phyloP scores from a whole-genome alignment of 30 jellyfish, hydroid and myxozoan species.

The Calvadosia cruxmelitensis region DNA sequence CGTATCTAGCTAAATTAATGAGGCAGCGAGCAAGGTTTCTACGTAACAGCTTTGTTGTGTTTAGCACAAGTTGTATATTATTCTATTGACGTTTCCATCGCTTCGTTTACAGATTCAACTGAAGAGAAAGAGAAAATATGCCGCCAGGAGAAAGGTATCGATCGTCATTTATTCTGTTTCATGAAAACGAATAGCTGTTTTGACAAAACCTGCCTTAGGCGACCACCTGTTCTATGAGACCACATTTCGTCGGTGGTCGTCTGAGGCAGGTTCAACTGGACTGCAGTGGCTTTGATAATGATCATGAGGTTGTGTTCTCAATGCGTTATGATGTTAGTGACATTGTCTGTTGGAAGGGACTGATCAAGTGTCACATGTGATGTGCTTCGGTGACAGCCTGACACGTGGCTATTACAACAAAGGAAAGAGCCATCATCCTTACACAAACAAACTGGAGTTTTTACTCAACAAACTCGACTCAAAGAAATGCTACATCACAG shows the following conservation, averaged over 20 bases:
- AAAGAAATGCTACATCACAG: slow-evolving; percentile 67
- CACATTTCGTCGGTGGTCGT: too few relatives aligned
- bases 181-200: too few relatives aligned
- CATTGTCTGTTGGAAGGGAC: too few relatives aligned
- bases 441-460: slow-evolving; percentile 62
- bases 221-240: too few relatives aligned
- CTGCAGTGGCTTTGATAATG: background rate
- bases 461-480: slow-evolving; percentile 64
- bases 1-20: too few relatives aligned
- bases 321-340: background rate
- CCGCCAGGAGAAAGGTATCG: slow-evolving; percentile 66
- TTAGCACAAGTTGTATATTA: too few relatives aligned
- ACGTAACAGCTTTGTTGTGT: too few relatives aligned
- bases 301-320: background rate
- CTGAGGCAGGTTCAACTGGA: too few relatives aligned
- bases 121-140: slow-evolving; percentile 86
- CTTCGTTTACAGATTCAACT: slow-evolving; percentile 79
- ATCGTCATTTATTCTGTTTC: too few relatives aligned
- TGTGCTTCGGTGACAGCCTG: slow-evolving; percentile 91
- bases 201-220: too few relatives aligned
- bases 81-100: too few relatives aligned
- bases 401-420: slow-evolving; percentile 94
- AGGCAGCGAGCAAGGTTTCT: too few relatives aligned
- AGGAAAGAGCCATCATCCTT: slow-evolving; percentile 94
- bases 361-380: slow-evolving; percentile 47